Evolutionary conservation across 2,113 vertebrate species (phyloP).

Genomic region (Proteles cristata): DNA sequence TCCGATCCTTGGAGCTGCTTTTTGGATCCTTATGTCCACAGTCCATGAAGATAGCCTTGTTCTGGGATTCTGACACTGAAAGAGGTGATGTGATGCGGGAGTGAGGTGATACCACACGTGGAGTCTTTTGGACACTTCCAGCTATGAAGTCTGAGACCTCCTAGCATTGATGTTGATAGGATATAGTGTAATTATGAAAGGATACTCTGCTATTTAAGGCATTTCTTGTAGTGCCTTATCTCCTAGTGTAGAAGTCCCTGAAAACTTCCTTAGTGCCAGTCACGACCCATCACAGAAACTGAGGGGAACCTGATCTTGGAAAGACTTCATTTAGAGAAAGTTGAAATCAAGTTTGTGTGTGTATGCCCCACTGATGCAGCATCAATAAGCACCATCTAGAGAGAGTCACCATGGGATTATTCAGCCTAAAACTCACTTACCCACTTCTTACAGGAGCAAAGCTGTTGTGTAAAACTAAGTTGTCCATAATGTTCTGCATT

Average conservation of each 20-base stretch:
- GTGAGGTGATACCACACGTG: background rate
- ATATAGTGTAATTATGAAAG: background rate
- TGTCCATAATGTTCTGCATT: background rate
- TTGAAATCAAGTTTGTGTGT: background rate
- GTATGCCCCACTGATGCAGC: background rate
- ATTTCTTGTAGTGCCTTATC: background rate
- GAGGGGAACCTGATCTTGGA: background rate
- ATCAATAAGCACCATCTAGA: background rate
- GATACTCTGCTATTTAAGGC: background rate
- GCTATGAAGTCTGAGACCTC: background rate
- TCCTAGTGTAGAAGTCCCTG: background rate
- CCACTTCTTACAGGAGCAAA: background rate
- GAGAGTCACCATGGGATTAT: background rate
- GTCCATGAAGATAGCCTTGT: background rate
- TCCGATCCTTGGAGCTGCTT: background rate
- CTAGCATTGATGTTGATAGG: background rate
- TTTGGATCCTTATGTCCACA: background rate
- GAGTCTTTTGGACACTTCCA: conserved; percentile 1
- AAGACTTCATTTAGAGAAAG: background rate
- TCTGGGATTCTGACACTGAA: conserved; percentile 14
- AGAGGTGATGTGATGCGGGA: background rate
- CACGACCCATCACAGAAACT: background rate
- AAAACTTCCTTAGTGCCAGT: background rate
- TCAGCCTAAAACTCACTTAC: background rate
- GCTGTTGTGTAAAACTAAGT: background rate